phyloP scores from a whole-genome alignment of 2,888 invertebrate species.

The Volucella inflata region DNA sequence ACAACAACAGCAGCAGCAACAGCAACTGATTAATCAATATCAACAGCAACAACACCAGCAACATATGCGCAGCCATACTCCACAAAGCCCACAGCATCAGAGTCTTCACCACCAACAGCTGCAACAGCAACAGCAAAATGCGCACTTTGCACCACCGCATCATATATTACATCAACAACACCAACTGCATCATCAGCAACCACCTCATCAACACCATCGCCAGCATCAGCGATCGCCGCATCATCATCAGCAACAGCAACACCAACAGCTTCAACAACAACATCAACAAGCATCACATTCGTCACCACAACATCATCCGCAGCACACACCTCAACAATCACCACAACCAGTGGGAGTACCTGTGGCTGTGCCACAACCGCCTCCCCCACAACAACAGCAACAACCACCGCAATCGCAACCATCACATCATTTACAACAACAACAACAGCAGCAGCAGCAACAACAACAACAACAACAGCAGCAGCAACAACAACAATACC shows the following conservation, averaged over 20 bases:
- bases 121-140: constrained; percentile 78
- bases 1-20: constrained; percentile 76
- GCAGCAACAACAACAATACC: constrained; percentile 77
- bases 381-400: constrained; percentile 40
- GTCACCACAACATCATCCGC: constrained; percentile 76
- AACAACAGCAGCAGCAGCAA: constrained; percentile 56
- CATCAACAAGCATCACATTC: constrained; percentile 77
- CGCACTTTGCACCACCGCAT: constrained; percentile 78
- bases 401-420: constrained; percentile 75
- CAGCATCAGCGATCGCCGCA: constrained; percentile 81
- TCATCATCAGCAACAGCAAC: constrained; percentile 79
- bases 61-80: constrained; percentile 79
- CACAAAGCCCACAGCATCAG: constrained; percentile 79
- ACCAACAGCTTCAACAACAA: constrained; percentile 80
- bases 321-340: constrained; percentile 62
- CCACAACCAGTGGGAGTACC: constrained; percentile 68
- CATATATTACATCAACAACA: constrained; percentile 80
- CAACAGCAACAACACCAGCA: constrained; percentile 79
- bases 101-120: constrained; percentile 80
- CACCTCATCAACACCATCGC: constrained; percentile 79
- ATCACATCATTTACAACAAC: constrained; percentile 73
- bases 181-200: constrained; percentile 78
- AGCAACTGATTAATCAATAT: constrained; percentile 75
- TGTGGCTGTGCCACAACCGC: constrained; percentile 59
- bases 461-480: constrained; percentile 76